Base-by-base conservation (phyloP, 30 jellyfish, hydroid and myxozoan genomes). In the Sanderia malayensis region DNA sequence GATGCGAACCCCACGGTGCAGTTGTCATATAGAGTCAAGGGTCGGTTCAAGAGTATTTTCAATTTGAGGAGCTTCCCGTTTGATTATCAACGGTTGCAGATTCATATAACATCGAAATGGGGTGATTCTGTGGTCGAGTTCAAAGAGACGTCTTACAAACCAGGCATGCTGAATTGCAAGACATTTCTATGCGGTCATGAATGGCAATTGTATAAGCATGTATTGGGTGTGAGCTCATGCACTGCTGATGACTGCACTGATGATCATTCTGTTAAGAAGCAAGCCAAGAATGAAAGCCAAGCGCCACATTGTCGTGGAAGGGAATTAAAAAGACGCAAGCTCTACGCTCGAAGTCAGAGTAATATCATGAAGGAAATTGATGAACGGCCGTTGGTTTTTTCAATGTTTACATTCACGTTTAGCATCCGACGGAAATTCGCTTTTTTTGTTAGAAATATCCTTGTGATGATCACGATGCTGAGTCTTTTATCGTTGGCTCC, bases 21-120 rank as follows among this genome's bases (percentile, higher is more conserved):
- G 73, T 31, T 88, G 74, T 85, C 96, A 47, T 85, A 85, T 59
- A 81, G 96, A 21, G 86, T 85, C 18, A 85, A 76, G 65, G 96
- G 96, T 6, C 62, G 87, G 20, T 85, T 85, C 71, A 85, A 76
- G 52, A 64, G 87, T 6, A 74, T 77, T 55, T 85, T 85, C 64
- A 87, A 85, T 76, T 59, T 85, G 55, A 85, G 87, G 22, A 60
- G 45, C 26, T 85, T 85, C 44, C 96, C 96, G 11, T 85, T 85
- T 47, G 96, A 85, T 45, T 80, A 85, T 53, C 96, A 85, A 25
- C 49, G 80, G 58, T 60, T 85, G 46, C 69, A 87, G 61, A 76
- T 85, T 28, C 86, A 80, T 13, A 76, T 85, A 9, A 70, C 90
- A 10, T 85, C 96, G 32, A 76, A 85, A 10, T 85, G 96, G 96